Percentiles rank a stretch among this genome's conserved stretches.
Evolutionary conservation across 2,797 vertebrate genomes (phyloP).

Genomic region (Emydoidea blandingii): DNA sequence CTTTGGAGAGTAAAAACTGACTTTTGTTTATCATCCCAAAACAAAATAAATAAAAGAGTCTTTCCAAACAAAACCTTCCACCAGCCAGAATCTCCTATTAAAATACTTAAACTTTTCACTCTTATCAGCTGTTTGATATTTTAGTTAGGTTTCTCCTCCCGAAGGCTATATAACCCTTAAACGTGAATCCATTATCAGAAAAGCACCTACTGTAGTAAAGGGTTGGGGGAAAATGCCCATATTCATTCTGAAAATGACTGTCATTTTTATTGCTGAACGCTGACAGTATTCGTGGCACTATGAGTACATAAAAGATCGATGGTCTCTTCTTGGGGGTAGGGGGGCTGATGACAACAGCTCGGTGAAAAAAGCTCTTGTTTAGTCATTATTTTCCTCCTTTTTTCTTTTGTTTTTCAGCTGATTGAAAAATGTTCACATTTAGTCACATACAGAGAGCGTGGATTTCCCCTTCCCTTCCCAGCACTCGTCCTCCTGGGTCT

Average conservation of each 20-base stretch:
- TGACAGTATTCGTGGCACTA: constrained; percentile 22
- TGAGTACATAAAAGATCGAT: not conserved
- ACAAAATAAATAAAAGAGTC: not conserved
- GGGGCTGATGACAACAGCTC: not conserved
- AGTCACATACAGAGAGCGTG: not conserved
- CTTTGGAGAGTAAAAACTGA: not conserved
- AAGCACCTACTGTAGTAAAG: not conserved
- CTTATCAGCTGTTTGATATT: not conserved
- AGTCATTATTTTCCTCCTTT: constrained; percentile 37
- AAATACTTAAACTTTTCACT: not conserved
- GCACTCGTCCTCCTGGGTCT: constrained; percentile 43
- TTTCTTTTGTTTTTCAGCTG: not conserved
- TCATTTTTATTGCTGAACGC: not conserved
- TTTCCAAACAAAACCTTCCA: rapidly evolving
- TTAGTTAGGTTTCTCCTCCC: not conserved
- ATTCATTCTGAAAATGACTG: constrained; percentile 48
- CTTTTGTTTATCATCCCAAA: not conserved
- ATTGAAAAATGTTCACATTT: constrained; percentile 48
- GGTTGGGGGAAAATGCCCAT: not conserved
- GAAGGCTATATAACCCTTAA: not conserved
- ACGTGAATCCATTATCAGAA: constrained; percentile 17
- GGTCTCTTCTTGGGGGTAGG: not conserved
- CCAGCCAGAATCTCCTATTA: not conserved
- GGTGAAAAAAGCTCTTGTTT: not conserved
- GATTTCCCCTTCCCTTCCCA: constrained; percentile 37